These are phyloP conservation scores for Sceloporus tristichus DNA, from an alignment of 2,113 vertebrate genomes.

Conservation along the genomic window DNA sequence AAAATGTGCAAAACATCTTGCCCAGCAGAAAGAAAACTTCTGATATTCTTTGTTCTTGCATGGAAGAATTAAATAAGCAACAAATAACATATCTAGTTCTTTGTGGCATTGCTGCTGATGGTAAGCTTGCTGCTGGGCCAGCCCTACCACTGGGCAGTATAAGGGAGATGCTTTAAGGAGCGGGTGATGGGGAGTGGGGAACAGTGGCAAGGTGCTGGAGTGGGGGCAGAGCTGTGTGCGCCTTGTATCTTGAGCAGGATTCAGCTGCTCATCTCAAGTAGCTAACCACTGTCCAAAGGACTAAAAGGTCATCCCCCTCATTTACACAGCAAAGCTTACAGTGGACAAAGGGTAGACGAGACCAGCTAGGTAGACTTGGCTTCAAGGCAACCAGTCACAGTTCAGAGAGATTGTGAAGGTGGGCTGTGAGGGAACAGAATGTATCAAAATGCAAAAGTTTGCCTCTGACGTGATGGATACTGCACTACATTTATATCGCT, in stretches of 20 bases:
- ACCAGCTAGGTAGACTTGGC: too few relatives aligned
- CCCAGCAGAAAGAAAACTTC: too few relatives aligned
- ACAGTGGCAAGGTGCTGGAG: not conserved
- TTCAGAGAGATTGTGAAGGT: too few relatives aligned
- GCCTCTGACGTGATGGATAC: too few relatives aligned
- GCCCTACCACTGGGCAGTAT: not conserved
- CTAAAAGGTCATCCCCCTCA: not conserved
- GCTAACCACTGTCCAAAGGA: not conserved
- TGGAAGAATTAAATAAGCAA: too few relatives aligned
- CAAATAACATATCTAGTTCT: not conserved
- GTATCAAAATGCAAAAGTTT: too few relatives aligned
- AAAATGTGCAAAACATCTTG: too few relatives aligned
- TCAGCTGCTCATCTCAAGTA: not conserved
- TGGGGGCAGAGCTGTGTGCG: not conserved
- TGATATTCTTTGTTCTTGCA: too few relatives aligned
- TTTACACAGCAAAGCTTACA: not conserved
- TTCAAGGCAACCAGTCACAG: too few relatives aligned
- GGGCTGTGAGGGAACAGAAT: too few relatives aligned
- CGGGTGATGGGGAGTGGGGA: not conserved
- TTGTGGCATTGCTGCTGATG: not conserved
- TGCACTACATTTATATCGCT: too few relatives aligned
- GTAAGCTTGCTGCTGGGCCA: not conserved
- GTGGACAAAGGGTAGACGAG: not conserved
- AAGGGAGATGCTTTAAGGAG: not conserved
- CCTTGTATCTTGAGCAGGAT: not conserved